Percentiles rank a stretch among this genome's conserved stretches.
phyloP scores from a whole-genome alignment of 2,797 vertebrate genomes.

The Hydrocynus forskahlii region DNA sequence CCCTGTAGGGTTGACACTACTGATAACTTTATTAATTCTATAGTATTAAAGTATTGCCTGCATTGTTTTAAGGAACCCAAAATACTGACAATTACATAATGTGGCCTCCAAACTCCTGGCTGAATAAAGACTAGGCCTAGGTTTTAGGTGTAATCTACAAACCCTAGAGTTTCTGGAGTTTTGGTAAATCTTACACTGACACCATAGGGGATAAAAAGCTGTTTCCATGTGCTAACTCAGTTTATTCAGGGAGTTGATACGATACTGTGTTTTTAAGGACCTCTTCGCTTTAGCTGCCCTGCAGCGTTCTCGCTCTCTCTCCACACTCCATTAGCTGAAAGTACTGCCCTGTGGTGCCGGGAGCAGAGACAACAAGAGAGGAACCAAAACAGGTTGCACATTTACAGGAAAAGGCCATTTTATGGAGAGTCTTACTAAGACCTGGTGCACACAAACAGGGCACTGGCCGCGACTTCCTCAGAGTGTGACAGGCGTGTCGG shows the following conservation, averaged over 20 bases:
- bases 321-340: conserved; percentile 45
- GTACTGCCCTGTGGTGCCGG: conserved; percentile 35
- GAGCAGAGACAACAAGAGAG: conserved; percentile 38
- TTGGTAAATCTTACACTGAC: neutral
- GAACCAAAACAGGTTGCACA: conserved; percentile 59
- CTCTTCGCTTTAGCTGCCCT: conserved; percentile 45
- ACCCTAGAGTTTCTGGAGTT: neutral
- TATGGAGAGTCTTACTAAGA: conserved; percentile 24
- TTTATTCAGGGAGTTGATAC: neutral
- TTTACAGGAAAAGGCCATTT: conserved; percentile 53
- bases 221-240: neutral
- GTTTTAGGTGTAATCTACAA: neutral
- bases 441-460: conserved; percentile 5
- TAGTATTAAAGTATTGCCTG: no score
- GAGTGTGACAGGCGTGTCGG: neutral
- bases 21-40: no score
- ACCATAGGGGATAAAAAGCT: neutral
- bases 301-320: conserved; percentile 13
- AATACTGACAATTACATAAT: neutral
- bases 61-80: neutral
- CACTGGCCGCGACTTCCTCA: neutral
- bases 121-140: neutral
- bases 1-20: no score
- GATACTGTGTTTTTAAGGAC: conserved; percentile 20
- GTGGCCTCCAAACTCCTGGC: neutral